Evolutionary conservation across 2,113 vertebrate species (phyloP), one percentile per base, ranked within the genome.

Genomic region (Puntigrus tetrazona): DNA sequence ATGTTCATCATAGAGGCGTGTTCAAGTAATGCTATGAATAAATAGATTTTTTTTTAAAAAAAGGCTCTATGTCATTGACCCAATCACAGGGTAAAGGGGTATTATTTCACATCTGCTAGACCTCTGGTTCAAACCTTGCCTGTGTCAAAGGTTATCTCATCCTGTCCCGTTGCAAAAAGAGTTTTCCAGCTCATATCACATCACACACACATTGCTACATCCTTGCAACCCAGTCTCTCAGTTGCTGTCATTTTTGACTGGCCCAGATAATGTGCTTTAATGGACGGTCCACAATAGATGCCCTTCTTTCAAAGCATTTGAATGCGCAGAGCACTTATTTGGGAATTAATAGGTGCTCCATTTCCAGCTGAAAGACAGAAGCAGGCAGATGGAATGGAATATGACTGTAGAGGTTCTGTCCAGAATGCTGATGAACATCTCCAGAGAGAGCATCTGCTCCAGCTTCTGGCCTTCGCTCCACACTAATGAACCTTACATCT

Each of bases 351-450:
- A 80, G 69, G 77, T 88, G 76, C 84, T 74, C 63, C 76, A 84
- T 81, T 78, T 70, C 57, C 50, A 67, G 83, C 77, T 72, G 84
- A 86, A 86, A 88, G 79, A 80, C 72, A 87, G 84, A 82, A 83
- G 85, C 79, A 25, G 81, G 81, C 87, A 88, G 69, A 88, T 88
- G 87, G 87, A 88, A 81, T 81, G 79, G 61, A 73, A 88, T 86
- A 82, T 88, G 81, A 85, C 67, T 85, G 84, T 80, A 76, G 87
- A 78, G 67, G 63, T 57, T 81, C 59, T 2, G 77, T 73, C 78
- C 67, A 69, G 81, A 86, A 84, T 86, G 87, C 85, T 86, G 85
- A 88, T 88, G 81, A 88, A 88, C 47, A 80, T 88, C 87, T 88
- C 87, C 84, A 84, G 87, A 84, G 72, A 84, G 77, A 86, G 87